Evolutionary conservation across 64 coral and sea anemone genomes (phyloP).

Genomic region (Montipora foliosa): DNA sequence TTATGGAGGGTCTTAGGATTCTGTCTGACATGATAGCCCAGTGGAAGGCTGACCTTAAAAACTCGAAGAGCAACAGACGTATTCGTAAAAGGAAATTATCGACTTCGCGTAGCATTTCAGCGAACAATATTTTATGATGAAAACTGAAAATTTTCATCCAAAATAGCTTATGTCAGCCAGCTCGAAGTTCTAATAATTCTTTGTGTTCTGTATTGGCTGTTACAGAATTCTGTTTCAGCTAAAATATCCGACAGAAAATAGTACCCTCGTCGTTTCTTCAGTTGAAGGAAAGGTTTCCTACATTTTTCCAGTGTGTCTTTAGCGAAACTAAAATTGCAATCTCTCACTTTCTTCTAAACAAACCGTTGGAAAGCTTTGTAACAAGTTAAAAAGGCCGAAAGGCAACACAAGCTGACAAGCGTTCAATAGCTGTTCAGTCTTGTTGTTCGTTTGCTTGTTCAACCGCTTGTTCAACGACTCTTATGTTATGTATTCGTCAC

Average conservation of each 20-base stretch:
- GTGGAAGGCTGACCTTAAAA: slow-evolving; percentile 87
- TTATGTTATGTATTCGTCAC: too few species aligned
- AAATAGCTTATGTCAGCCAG: background rate
- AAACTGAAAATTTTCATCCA: background rate
- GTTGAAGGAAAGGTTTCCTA: too few species aligned
- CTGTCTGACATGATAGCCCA: slow-evolving; percentile 91
- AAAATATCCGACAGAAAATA: too few species aligned
- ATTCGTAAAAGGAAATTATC: slow-evolving; percentile 60
- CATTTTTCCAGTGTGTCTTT: background rate
- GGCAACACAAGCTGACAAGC: too few species aligned
- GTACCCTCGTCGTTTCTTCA: too few species aligned
- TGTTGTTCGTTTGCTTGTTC: too few species aligned
- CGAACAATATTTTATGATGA: slow-evolving; percentile 82
- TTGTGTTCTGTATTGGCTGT: too few species aligned
- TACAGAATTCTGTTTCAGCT: too few species aligned
- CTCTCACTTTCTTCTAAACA: background rate
- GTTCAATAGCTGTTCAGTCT: too few species aligned
- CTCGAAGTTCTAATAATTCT: too few species aligned
- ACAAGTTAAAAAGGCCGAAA: background rate
- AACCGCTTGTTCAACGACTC: too few species aligned
- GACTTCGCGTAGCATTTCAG: slow-evolving; percentile 80
- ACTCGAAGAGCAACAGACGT: slow-evolving; percentile 70
- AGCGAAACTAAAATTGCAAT: background rate
- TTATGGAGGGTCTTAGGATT: slow-evolving; percentile 74
- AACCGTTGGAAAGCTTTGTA: background rate